phyloP scores from a whole-genome alignment of 2,888 invertebrate genomes.

The Ectemnius continuus region DNA sequence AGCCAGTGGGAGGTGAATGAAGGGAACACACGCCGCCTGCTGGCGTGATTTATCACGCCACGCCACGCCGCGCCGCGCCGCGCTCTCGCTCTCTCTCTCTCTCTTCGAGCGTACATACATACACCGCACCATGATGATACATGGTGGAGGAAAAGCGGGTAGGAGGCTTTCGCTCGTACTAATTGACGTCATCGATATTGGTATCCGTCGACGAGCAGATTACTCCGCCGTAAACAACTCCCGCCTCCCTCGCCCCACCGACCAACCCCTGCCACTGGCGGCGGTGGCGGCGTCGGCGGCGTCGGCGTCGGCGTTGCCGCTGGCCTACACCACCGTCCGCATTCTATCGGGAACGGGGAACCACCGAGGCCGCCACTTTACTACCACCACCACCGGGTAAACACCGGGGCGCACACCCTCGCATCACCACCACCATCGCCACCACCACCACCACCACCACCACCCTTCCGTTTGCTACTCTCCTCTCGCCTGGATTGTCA shows the following conservation, averaged over 20 bases:
- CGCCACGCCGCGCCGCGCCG: conserved; percentile 58
- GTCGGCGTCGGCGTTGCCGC: no score
- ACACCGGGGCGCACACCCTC: conserved; percentile 33
- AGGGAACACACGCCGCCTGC: conserved; percentile 71
- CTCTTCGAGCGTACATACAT: conserved; percentile 61
- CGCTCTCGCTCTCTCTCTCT: no score
- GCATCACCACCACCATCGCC: background rate
- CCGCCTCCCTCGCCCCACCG: conserved; percentile 53
- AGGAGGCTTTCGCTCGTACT: conserved; percentile 72
- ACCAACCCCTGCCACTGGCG: no score
- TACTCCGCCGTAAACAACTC: conserved; percentile 77
- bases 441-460: conserved; percentile 15
- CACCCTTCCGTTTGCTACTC: conserved; percentile 2
- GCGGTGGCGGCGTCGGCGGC: background rate
- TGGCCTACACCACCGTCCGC: conserved; percentile 30
- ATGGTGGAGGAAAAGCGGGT: conserved; percentile 65
- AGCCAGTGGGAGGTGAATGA: conserved; percentile 70
- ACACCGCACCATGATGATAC: conserved; percentile 73
- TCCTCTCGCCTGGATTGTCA: background rate
- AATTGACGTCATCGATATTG: conserved; percentile 78
- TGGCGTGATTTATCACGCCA: conserved; percentile 76
- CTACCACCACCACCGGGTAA: conserved; percentile 53
- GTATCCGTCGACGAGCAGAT: conserved; percentile 77
- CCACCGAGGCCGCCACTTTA: conserved; percentile 54
- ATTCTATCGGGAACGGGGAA: conserved; percentile 44